These are phyloP conservation scores for Liolophura sinensis DNA, from an alignment of 1,140 invertebrate genomes.

Conservation along the genomic window DNA sequence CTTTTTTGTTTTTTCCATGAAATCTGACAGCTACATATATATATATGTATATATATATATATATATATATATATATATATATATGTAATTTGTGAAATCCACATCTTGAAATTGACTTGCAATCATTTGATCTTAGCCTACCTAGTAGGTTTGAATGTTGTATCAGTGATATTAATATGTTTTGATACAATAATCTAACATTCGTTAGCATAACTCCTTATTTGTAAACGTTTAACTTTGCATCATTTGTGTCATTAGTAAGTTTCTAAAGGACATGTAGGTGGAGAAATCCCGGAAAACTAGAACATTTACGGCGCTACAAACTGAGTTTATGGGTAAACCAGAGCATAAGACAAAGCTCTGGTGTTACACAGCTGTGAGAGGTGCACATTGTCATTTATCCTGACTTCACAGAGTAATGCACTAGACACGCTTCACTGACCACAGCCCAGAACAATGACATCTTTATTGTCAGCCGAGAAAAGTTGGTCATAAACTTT, in stretches of 20 bases:
- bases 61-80: constrained; percentile 21
- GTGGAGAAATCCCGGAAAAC: too few relatives aligned
- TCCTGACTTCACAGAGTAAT: too few relatives aligned
- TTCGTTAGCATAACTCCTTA: background rate
- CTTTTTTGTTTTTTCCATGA: background rate
- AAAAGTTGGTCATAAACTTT: too few relatives aligned
- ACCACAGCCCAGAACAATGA: too few relatives aligned
- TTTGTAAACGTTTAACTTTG: background rate
- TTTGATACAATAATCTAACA: background rate
- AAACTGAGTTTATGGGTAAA: too few relatives aligned
- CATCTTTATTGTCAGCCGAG: too few relatives aligned
- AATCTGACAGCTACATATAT: constrained; percentile 8
- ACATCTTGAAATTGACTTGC: constrained; percentile 1
- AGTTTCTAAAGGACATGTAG: too few relatives aligned
- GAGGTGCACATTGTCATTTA: too few relatives aligned
- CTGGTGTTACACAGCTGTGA: too few relatives aligned
- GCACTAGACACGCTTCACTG: too few relatives aligned
- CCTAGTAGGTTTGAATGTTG: constrained; percentile 1
- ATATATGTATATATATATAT: constrained; percentile 20
- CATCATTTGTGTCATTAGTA: background rate
- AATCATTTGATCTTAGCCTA: background rate
- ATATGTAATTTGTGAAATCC: constrained; percentile 4
- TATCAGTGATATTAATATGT: background rate
- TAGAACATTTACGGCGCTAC: too few relatives aligned
- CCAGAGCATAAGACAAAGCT: too few relatives aligned